Evolutionary conservation across 2,888 invertebrate genomes (phyloP).

Genomic region (Schizaphis graminum): DNA sequence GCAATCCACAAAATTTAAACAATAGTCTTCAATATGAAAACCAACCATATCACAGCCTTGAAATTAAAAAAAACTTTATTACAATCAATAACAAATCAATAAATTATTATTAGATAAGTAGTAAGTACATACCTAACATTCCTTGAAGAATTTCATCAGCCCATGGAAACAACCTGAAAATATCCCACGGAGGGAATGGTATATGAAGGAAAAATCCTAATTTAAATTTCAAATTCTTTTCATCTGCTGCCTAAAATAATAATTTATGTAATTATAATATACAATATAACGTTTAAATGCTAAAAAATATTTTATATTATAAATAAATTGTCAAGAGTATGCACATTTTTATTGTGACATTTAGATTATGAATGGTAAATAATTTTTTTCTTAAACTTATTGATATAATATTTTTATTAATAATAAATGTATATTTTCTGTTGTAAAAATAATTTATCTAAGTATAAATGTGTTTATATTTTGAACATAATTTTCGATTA

Average conservation of each 20-base stretch:
- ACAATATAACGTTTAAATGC: background rate
- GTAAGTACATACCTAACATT: constrained; percentile 78
- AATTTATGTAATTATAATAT: constrained; percentile 23
- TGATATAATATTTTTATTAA: background rate
- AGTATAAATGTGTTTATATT: background rate
- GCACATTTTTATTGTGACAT: background rate
- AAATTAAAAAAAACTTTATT: constrained; percentile 65
- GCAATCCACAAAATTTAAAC: constrained; percentile 91
- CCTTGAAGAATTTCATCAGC: constrained; percentile 94
- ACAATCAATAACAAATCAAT: background rate
- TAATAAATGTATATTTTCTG: background rate
- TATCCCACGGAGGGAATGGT: constrained; percentile 95
- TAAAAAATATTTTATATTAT: background rate
- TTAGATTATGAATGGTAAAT: background rate
- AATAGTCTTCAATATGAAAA: constrained; percentile 92
- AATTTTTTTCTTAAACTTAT: background rate
- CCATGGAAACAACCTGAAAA: constrained; percentile 91
- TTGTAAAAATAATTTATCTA: no score
- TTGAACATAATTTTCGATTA: background rate
- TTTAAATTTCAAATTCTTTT: constrained; percentile 82
- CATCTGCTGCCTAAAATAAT: constrained; percentile 78
- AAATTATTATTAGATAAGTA: background rate
- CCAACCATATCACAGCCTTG: constrained; percentile 92
- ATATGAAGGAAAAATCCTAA: constrained; percentile 95
- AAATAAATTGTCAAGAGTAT: background rate